Evolutionary conservation across 2,888 invertebrate species (phyloP).

Genomic region (Micoletzkya japonica): DNA sequence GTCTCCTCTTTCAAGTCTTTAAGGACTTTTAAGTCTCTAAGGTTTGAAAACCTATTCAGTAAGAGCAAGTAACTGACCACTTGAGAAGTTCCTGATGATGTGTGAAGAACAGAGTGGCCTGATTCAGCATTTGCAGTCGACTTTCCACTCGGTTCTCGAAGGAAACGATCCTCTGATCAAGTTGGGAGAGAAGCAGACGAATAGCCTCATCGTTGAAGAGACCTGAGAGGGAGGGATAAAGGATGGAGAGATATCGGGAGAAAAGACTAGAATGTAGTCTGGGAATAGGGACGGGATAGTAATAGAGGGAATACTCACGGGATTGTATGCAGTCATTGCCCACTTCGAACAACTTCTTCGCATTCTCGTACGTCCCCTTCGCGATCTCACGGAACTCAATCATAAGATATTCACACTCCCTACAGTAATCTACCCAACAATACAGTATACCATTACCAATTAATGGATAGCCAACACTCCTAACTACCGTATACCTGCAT

Average conservation of each 20-base stretch:
- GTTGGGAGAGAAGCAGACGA: neutral
- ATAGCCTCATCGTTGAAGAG: conserved; percentile 18
- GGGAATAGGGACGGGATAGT: no score
- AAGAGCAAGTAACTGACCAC: neutral
- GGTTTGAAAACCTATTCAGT: neutral
- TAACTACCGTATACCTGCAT: neutral
- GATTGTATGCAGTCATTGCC: conserved; percentile 42
- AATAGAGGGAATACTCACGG: conserved; percentile 33
- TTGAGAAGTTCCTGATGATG: conserved; percentile 19
- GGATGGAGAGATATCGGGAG: neutral
- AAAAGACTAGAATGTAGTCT: no score
- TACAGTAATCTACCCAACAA: no score
- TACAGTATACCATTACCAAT: neutral
- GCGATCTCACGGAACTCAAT: conserved; percentile 55
- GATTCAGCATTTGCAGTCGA: conserved; percentile 11
- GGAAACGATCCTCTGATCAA: conserved; percentile 15
- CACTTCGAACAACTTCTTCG: conserved; percentile 49
- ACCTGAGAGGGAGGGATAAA: neutral
- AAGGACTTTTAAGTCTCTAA: no score
- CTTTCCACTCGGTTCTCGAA: conserved; percentile 12
- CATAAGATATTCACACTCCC: neutral
- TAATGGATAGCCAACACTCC: neutral
- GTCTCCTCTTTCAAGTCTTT: no score
- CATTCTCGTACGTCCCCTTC: conserved; percentile 54
- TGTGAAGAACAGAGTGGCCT: conserved; percentile 23